Evolutionary conservation across 2,888 invertebrate species (phyloP).

Genomic region (Bursaphelenchus okinawaensis): DNA sequence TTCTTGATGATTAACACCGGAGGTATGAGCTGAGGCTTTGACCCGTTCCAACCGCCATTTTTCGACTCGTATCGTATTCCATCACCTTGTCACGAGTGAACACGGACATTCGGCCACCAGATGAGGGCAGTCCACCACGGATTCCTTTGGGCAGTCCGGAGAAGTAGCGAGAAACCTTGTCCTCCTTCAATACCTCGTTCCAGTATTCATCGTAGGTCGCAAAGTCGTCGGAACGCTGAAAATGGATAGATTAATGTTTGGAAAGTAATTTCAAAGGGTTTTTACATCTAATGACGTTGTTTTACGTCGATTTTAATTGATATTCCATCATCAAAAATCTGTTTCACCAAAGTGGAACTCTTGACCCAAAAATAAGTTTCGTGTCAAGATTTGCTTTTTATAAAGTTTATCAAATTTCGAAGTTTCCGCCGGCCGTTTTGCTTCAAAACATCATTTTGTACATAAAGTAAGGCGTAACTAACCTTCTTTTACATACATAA

Average conservation of each 20-base stretch:
- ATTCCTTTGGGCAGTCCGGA: constrained; percentile 45
- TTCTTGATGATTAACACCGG: constrained; percentile 25
- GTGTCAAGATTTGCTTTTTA: not conserved
- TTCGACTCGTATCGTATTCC: constrained; percentile 26
- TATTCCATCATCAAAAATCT: not conserved
- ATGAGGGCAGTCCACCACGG: constrained; percentile 33
- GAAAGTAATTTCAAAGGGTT: not conserved
- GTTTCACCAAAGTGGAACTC: not conserved
- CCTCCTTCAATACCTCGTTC: constrained; percentile 48
- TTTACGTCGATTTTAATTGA: not conserved
- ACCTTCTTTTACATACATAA: no score
- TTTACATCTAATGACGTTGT: not conserved
- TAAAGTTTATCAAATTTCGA: constrained; percentile 3
- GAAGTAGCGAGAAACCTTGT: constrained; percentile 42
- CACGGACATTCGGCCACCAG: constrained; percentile 16
- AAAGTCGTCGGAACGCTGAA: constrained; percentile 41
- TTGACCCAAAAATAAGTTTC: not conserved
- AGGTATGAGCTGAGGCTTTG: constrained; percentile 24
- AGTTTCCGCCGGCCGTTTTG: no score
- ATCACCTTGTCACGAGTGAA: constrained; percentile 22
- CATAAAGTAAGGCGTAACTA: no score
- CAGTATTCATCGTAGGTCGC: constrained; percentile 54
- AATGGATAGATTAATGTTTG: not conserved
- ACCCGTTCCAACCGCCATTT: constrained; percentile 19
- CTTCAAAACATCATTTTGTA: no score